These are phyloP conservation scores for Sebastes fasciatus DNA, from an alignment of 2,113 vertebrate species.

Conservation along the genomic window DNA sequence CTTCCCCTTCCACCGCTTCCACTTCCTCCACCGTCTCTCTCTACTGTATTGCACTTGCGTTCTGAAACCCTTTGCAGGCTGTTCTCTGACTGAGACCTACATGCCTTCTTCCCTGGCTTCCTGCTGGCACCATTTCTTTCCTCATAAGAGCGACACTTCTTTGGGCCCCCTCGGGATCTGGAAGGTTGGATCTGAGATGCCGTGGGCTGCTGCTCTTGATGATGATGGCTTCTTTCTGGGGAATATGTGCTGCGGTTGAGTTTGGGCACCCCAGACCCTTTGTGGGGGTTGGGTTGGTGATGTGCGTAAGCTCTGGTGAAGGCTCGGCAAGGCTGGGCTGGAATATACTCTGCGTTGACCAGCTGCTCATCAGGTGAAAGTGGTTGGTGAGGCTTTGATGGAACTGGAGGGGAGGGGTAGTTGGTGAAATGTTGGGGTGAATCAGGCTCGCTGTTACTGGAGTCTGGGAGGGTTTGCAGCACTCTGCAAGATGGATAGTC, in stretches of 20 bases:
- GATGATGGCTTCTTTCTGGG: conserved; percentile 63
- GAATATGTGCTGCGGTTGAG: conserved; percentile 58
- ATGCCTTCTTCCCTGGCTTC: conserved; percentile 84
- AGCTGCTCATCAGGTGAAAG: conserved; percentile 78
- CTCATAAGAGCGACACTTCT: conserved; percentile 85
- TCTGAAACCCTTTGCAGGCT: conserved; percentile 83
- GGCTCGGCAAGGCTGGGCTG: conserved; percentile 80
- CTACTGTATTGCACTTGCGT: conserved; percentile 85
- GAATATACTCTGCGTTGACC: conserved; percentile 89
- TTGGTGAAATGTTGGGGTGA: conserved; percentile 66
- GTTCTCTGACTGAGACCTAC: conserved; percentile 89
- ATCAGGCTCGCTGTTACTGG: conserved; percentile 73
- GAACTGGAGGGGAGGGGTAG: conserved; percentile 36
- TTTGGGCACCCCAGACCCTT: conserved; percentile 61
- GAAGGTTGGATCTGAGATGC: conserved; percentile 45
- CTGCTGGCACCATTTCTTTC: conserved; percentile 60
- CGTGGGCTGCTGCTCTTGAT: conserved; percentile 53
- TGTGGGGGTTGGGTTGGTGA: conserved; percentile 49
- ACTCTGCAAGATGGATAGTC: conserved; percentile 66
- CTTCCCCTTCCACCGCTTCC: conserved; percentile 62
- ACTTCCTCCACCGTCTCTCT: conserved; percentile 78
- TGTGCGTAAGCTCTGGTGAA: conserved; percentile 69
- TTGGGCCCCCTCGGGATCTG: conserved; percentile 70
- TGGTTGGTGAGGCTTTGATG: conserved; percentile 37
- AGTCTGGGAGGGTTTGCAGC: conserved; percentile 59